Conservation (phyloP, 2,113 vertebrate genomes). For the Salminus brasiliensis region DNA sequence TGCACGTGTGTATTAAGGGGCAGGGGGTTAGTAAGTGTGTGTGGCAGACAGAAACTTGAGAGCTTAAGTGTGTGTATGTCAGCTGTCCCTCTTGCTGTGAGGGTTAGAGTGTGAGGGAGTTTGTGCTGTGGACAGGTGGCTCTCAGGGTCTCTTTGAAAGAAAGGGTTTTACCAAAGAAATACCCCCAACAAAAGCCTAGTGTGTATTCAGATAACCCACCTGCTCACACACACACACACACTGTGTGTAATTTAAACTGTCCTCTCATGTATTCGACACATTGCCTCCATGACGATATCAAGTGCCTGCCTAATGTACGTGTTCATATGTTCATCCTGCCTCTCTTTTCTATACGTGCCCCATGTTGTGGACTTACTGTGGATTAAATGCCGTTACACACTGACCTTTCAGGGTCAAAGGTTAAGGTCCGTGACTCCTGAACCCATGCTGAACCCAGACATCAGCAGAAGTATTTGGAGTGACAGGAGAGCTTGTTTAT, state of each 20-base stretch:
- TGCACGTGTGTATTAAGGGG: conserved; percentile 27
- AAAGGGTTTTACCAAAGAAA: conserved; percentile 77
- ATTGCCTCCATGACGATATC: conserved; percentile 2
- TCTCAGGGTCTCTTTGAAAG: conserved; percentile 76
- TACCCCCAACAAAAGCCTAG: conserved; percentile 78
- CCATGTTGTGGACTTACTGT: not conserved
- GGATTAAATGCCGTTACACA: not conserved
- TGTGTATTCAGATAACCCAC: conserved; percentile 71
- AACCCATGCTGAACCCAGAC: conserved; percentile 28
- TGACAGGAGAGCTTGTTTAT: conserved; percentile 47
- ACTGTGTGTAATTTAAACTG: conserved; percentile 70
- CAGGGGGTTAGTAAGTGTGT: conserved; percentile 28
- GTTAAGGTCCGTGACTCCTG: conserved; percentile 3
- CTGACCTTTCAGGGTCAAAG: conserved; percentile 33
- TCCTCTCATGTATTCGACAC: conserved; percentile 24
- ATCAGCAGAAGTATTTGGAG: conserved; percentile 37
- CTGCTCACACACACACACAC: conserved; percentile 64
- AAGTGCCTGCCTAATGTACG: not conserved
- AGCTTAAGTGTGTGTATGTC: conserved; percentile 64
- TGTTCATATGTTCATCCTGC: too few species aligned
- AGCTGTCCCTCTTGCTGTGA: conserved; percentile 77
- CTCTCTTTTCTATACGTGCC: not conserved
- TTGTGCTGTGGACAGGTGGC: conserved; percentile 82
- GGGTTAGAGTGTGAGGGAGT: conserved; percentile 61
- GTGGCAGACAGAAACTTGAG: conserved; percentile 64